phyloP scores from a whole-genome alignment of 2,113 vertebrate species.

The Taurulus bubalis region DNA sequence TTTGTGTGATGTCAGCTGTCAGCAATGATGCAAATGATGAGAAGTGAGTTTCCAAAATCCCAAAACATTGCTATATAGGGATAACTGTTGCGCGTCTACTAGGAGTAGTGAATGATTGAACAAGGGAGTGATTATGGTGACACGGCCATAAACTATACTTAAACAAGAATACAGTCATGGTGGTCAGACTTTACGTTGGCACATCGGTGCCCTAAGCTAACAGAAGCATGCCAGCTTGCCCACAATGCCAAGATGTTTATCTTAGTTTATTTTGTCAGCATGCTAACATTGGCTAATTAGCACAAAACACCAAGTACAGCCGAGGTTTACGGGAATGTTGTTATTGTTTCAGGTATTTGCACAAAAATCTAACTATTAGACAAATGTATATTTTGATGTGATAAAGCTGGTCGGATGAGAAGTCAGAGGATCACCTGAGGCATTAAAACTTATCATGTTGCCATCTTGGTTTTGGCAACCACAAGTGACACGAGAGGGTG shows the following conservation, averaged over 20 bases:
- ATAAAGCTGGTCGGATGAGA: no score
- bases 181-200: no score
- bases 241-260: neutral
- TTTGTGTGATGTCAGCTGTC: neutral
- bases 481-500: no score
- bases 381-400: neutral
- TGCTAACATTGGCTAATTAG: neutral
- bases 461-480: no score
- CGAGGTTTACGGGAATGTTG: neutral
- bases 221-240: neutral
- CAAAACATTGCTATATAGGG: neutral
- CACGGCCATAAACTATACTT: no score
- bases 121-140: neutral
- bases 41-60: neutral
- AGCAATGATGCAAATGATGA: neutral
- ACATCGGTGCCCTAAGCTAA: neutral
- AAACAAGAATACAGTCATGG: no score
- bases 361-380: neutral
- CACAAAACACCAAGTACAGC: neutral
- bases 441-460: no score
- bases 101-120: neutral
- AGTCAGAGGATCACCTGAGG: no score
- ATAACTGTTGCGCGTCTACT: neutral
- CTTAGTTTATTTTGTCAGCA: neutral
- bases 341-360: neutral